Conservation (phyloP, 2,888 invertebrate species). For the Drosophila greeni region DNA sequence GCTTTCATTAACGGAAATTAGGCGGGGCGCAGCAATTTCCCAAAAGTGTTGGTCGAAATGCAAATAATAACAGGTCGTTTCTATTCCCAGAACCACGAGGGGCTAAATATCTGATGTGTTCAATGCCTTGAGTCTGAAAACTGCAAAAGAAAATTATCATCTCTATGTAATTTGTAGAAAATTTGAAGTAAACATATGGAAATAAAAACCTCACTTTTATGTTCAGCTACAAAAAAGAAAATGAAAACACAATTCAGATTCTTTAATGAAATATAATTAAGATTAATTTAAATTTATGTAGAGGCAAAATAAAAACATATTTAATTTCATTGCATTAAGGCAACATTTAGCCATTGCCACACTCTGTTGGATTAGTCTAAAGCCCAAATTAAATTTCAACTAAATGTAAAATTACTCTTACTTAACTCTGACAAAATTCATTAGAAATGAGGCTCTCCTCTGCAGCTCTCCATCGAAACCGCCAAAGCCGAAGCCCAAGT, state of each 20-base stretch:
- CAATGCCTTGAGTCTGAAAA: background rate
- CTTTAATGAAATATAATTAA: background rate
- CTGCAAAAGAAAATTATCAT: background rate
- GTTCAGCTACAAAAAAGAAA: background rate
- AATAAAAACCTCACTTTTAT: background rate
- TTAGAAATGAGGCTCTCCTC: conserved; percentile 8
- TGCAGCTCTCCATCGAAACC: background rate
- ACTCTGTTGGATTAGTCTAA: background rate
- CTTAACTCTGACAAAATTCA: conserved; percentile 10
- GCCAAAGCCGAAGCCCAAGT: conserved; percentile 26
- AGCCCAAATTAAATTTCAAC: background rate
- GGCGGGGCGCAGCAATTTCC: conserved; percentile 28
- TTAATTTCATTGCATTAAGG: background rate
- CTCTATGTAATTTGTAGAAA: background rate
- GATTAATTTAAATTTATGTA: background rate
- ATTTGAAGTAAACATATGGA: too few relatives aligned
- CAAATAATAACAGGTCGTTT: conserved; percentile 1
- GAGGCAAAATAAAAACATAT: too few relatives aligned
- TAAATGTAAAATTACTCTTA: conserved; percentile 4
- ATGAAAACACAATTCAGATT: background rate
- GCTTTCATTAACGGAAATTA: conserved; percentile 69
- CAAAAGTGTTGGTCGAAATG: conserved; percentile 1
- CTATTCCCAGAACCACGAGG: background rate
- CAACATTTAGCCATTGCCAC: background rate
- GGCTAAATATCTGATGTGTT: background rate